A percentile compares a stretch with the other conserved stretches of the same genome.
Evolutionary conservation across 30 jellyfish, hydroid and myxozoan species (phyloP).

Genomic region (Hydra vulgaris): DNA sequence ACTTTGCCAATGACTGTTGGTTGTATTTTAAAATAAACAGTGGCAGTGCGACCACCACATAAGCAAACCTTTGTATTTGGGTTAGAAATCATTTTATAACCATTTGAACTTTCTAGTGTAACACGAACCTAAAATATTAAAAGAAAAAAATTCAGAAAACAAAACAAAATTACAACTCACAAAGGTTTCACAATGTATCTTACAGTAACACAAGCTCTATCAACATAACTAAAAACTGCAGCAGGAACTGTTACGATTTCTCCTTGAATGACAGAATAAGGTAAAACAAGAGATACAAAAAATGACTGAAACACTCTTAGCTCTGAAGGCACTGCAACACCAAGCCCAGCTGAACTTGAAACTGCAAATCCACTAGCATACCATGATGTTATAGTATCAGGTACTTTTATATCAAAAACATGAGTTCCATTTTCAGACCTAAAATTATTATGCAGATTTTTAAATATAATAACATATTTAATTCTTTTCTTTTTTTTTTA

Average conservation of each 20-base stretch:
- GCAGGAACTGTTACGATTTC: constrained; percentile 76
- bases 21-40: constrained; percentile 45
- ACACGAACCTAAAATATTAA: constrained; percentile 32
- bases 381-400: constrained; percentile 92
- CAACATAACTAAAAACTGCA: constrained; percentile 68
- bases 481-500: too few relatives aligned
- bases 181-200: constrained; percentile 19
- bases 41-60: constrained; percentile 70
- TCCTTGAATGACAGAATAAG: constrained; percentile 80
- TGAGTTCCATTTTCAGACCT: constrained; percentile 55
- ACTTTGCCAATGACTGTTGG: constrained; percentile 67
- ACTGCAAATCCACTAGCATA: constrained; percentile 85
- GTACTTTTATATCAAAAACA: constrained; percentile 51
- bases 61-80: constrained; percentile 37
- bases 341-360: constrained; percentile 60
- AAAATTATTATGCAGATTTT: too few relatives aligned
- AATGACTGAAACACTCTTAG: constrained; percentile 75
- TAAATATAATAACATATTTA: too few relatives aligned
- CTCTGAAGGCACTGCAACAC: constrained; percentile 69
- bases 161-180: too few relatives aligned
- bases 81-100: constrained; percentile 29
- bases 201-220: constrained; percentile 53
- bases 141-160: neutral
- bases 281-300: constrained; percentile 65
- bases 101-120: constrained; percentile 43